Evolutionary conservation across 1,140 invertebrate genomes (phyloP).

Genomic region (Latrodectus geometricus): DNA sequence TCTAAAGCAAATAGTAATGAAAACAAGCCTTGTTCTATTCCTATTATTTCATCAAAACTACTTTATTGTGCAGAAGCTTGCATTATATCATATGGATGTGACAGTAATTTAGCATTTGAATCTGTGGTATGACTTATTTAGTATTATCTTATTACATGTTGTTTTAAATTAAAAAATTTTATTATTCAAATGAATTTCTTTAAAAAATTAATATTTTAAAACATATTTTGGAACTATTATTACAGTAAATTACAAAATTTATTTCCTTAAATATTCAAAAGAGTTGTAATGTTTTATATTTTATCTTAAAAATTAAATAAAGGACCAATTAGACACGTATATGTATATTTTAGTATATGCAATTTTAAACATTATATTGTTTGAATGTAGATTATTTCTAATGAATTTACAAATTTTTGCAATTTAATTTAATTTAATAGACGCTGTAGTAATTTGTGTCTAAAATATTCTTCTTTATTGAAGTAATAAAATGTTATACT

Average conservation of each 20-base stretch:
- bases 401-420: too few relatives aligned
- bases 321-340: too few relatives aligned
- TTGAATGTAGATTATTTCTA: too few relatives aligned
- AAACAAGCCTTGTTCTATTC: neutral
- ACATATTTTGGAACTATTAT: neutral
- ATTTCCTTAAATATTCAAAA: neutral
- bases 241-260: neutral
- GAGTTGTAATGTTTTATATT: neutral
- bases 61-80: neutral
- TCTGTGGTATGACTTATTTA: constrained; percentile 15
- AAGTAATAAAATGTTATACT: too few relatives aligned
- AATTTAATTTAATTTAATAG: too few relatives aligned
- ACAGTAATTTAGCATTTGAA: constrained; percentile 22
- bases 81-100: constrained; percentile 22
- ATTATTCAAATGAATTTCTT: neutral
- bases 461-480: too few relatives aligned
- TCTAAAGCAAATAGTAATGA: constrained; percentile 2
- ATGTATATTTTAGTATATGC: too few relatives aligned
- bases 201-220: too few relatives aligned
- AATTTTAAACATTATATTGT: too few relatives aligned
- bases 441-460: too few relatives aligned
- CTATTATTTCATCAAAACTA: constrained; percentile 28
- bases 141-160: neutral
- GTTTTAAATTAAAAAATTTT: neutral
- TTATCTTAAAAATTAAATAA: neutral